phyloP scores from a whole-genome alignment of 2,113 vertebrate genomes.

The Melanerpes aurifrons region DNA sequence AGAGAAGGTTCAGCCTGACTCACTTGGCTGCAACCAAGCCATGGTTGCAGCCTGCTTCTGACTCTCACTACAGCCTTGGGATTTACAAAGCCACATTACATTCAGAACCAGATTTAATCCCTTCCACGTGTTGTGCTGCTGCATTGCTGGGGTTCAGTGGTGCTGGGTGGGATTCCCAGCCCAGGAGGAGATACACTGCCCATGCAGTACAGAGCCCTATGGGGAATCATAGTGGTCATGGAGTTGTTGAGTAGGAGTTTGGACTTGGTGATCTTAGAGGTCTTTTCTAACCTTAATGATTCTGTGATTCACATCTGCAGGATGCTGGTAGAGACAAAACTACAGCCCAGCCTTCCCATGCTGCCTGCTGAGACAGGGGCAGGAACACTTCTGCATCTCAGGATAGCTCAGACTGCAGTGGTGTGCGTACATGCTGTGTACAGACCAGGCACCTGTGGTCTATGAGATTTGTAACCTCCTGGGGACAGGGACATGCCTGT shows the following conservation, averaged over 20 bases:
- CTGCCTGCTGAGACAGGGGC: neutral
- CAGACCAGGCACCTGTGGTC: neutral
- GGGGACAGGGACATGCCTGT: neutral
- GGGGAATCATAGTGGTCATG: no score
- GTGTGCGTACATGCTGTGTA: accelerated
- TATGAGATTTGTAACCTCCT: accelerated
- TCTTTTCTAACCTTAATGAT: no score
- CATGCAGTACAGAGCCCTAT: neutral
- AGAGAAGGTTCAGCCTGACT: neutral
- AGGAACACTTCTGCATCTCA: neutral
- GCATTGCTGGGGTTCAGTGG: neutral
- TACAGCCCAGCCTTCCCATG: neutral
- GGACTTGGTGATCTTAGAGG: no score
- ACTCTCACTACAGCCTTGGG: neutral
- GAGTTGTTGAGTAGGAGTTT: no score
- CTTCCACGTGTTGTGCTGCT: neutral
- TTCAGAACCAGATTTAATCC: conserved; percentile 1
- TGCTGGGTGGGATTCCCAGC: neutral
- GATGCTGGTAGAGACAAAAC: neutral
- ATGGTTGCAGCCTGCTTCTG: neutral
- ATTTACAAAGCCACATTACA: neutral
- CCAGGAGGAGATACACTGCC: neutral
- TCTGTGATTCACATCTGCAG: accelerated
- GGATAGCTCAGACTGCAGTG: neutral
- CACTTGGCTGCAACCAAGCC: neutral